Base-by-base conservation (phyloP, 2,888 invertebrate genomes). In the Formica aserva region DNA sequence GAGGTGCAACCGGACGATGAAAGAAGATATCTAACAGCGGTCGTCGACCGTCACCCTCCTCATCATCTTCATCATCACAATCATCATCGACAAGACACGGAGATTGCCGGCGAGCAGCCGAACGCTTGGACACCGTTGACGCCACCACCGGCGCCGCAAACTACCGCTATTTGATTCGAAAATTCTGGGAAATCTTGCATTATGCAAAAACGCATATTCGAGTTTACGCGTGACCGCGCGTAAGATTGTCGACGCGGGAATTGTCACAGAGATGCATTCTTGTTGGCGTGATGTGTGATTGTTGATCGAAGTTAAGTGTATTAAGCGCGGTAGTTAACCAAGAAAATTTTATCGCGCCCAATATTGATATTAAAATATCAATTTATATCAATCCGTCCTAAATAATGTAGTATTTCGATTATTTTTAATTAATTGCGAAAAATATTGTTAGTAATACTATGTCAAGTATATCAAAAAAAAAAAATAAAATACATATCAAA, bases 71-170 rank as follows among this genome's bases (percentile, higher is more conserved):
- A 91, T 77, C 91, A 91, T 66, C 91, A 87, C 26, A 67, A 55
- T 15, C 77, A 77, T 41, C 89, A 89, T 81, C 88, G 88, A 13
- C 90, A 87, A 41, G 89, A 90, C 6, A 75, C 87, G 29, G 91
- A 88, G 65, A 90, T 87, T 72, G 18, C 86, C 1, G 45, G 66
- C 18, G 90, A 89, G 22, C 91, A 89, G 41, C 89, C 89, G 41
- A 74, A 87, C 22, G 66, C 90, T 62, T 93, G 94, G 93, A 93
- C 94, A 15, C 92, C 94, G 0, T 82, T 94, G 3, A 94, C 94
- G 1, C 94, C 94, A 45, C 93, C 94, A 0, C 94, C 94, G 1
- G 91, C 92, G 0, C 91, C 94, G 3, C 94, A 94, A 83, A 94
- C 94, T 4, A 94, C 94, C 5, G 94, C 94, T 75, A 94, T 94